Conservation (phyloP, 2,113 vertebrate genomes). For the Thunnus maccoyii region DNA sequence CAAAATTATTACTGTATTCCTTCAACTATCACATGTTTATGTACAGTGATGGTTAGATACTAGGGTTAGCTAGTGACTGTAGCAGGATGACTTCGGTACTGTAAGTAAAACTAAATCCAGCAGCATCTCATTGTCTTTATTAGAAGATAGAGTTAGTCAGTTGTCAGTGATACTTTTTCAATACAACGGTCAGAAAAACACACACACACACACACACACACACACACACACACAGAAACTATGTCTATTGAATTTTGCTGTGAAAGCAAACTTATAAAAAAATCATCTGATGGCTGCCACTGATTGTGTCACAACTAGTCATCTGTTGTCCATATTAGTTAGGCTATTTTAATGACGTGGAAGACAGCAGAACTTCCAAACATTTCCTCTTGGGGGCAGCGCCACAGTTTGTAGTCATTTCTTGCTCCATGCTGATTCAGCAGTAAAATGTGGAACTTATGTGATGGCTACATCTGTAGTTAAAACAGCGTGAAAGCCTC, state of each 20-base stretch:
- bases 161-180: too few species aligned
- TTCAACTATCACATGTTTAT: too few species aligned
- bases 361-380: slow-evolving; percentile 12
- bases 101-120: too few species aligned
- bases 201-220: too few species aligned
- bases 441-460: slow-evolving; percentile 48
- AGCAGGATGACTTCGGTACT: too few species aligned
- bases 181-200: too few species aligned
- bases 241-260: background rate
- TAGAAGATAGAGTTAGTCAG: too few species aligned
- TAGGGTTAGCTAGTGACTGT: too few species aligned
- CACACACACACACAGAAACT: too few species aligned
- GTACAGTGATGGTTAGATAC: too few species aligned
- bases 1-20: too few species aligned
- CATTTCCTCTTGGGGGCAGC: slow-evolving; percentile 45
- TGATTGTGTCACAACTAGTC: background rate
- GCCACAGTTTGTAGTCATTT: slow-evolving; percentile 19
- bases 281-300: background rate
- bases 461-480: slow-evolving; percentile 59
- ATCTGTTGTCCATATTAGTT: slow-evolving; percentile 1
- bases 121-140: too few species aligned
- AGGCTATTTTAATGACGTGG: background rate
- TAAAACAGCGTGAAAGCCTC: slow-evolving; percentile 53
- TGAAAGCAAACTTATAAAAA: background rate
- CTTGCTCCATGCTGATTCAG: background rate